Percentiles rank a stretch among this genome's conserved stretches.
These are phyloP conservation scores for Myxocyprinus asiaticus DNA, from an alignment of 2,113 vertebrate genomes.

Conservation along the genomic window DNA sequence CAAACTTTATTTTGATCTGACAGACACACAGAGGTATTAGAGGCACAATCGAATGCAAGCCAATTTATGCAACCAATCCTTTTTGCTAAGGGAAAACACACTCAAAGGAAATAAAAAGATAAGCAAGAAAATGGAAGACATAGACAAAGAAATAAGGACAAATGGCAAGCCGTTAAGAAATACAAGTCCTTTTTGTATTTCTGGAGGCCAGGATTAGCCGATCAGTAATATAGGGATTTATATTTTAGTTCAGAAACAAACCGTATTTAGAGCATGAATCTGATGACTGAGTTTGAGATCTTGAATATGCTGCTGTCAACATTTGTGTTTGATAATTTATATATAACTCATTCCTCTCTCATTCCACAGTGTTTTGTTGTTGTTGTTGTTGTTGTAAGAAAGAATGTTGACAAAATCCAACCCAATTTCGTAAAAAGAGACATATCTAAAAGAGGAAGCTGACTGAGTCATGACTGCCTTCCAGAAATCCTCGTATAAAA, in stretches of 20 bases:
- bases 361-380: neutral
- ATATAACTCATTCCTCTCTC: conserved; percentile 4
- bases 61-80: conserved; percentile 18
- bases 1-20: conserved; percentile 4
- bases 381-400: conserved; percentile 12
- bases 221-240: neutral
- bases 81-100: conserved; percentile 1
- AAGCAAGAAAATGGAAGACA: conserved; percentile 32
- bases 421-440: neutral
- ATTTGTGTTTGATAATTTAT: conserved; percentile 6
- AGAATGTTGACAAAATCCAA: conserved; percentile 1
- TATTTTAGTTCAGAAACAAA: neutral
- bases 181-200: neutral
- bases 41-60: neutral
- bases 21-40: neutral
- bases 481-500: conserved; percentile 6
- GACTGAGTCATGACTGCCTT: conserved; percentile 29
- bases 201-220: conserved; percentile 20
- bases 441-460: conserved; percentile 23
- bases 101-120: conserved; percentile 7
- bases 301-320: conserved; percentile 5
- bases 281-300: neutral
- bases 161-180: neutral
- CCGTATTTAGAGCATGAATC: conserved; percentile 24
- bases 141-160: conserved; percentile 13